Percentiles rank a stretch among this genome's conserved stretches.
phyloP scores from a whole-genome alignment of 2,797 vertebrate genomes.

The Eospalax fontanierii region DNA sequence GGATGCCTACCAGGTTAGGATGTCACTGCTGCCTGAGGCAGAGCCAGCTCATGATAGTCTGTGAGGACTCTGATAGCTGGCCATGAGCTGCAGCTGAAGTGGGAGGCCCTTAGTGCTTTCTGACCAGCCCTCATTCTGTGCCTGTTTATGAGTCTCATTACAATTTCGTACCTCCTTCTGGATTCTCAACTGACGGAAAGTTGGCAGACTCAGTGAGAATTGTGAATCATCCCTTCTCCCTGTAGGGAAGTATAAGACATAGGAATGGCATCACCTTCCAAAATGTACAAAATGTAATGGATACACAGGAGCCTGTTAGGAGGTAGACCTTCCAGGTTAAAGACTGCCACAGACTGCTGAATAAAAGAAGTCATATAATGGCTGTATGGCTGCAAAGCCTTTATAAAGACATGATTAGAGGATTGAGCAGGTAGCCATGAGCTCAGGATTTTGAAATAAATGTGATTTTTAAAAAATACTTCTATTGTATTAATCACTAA shows the following conservation, averaged over 20 bases:
- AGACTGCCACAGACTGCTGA: background rate
- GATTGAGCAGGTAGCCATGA: background rate
- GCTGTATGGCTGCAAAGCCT: background rate
- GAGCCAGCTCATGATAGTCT: fast-evolving
- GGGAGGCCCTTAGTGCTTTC: background rate
- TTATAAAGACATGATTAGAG: background rate
- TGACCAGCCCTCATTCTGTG: background rate
- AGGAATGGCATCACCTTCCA: background rate
- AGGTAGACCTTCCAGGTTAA: background rate
- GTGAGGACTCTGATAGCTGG: too few species aligned
- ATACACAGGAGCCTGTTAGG: background rate
- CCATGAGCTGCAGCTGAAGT: background rate
- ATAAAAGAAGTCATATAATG: background rate
- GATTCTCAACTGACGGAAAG: background rate
- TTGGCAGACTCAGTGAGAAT: background rate
- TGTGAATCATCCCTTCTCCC: background rate
- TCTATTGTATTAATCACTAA: background rate
- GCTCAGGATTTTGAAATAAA: background rate
- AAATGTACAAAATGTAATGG: background rate
- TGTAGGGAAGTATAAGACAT: background rate
- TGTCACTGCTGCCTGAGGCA: fast-evolving
- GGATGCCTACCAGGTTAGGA: background rate
- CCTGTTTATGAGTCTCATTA: background rate
- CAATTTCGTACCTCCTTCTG: background rate
- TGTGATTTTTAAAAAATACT: background rate